These are phyloP conservation scores for Dendrolimus houi DNA, from an alignment of 2,888 invertebrate species.

Conservation along the genomic window DNA sequence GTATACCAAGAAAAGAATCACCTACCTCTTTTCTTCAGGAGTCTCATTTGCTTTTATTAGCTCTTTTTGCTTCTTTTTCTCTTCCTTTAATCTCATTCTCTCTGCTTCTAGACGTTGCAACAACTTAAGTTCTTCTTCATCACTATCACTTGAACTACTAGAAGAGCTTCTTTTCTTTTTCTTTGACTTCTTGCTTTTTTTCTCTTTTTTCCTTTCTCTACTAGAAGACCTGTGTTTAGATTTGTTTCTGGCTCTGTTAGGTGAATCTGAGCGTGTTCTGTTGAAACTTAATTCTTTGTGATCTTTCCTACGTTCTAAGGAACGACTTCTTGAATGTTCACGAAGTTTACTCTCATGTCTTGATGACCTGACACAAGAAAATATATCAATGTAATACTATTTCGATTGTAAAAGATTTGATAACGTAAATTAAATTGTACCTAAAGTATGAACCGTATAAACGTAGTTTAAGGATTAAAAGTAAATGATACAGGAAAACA, in stretches of 20 bases:
- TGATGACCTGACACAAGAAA: constrained; percentile 40
- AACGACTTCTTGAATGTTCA: constrained; percentile 31
- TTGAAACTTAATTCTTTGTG: constrained; percentile 24
- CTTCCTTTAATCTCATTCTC: constrained; percentile 78
- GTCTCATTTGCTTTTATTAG: constrained; percentile 92
- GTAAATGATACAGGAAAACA: too few relatives aligned
- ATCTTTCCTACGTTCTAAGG: constrained; percentile 28
- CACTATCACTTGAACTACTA: constrained; percentile 46
- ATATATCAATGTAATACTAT: too few relatives aligned
- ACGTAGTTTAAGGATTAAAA: too few relatives aligned
- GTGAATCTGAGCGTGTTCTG: constrained; percentile 19
- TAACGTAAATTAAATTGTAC: too few relatives aligned
- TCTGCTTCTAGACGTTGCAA: constrained; percentile 85
- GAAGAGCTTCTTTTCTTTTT: constrained; percentile 35
- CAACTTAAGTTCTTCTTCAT: constrained; percentile 78
- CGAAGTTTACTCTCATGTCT: constrained; percentile 31
- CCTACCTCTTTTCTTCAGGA: constrained; percentile 91
- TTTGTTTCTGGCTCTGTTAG: not conserved
- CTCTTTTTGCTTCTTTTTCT: constrained; percentile 83
- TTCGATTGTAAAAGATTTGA: too few relatives aligned
- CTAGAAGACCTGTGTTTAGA: constrained; percentile 36
- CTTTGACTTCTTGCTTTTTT: constrained; percentile 47
- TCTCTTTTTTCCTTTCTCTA: constrained; percentile 34
- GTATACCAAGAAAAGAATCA: not conserved
- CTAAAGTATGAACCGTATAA: too few relatives aligned